A percentile compares a stretch with the other conserved stretches of the same genome.
Evolutionary conservation across 2,888 invertebrate genomes (phyloP).

Genomic region (Chironomus riparius): DNA sequence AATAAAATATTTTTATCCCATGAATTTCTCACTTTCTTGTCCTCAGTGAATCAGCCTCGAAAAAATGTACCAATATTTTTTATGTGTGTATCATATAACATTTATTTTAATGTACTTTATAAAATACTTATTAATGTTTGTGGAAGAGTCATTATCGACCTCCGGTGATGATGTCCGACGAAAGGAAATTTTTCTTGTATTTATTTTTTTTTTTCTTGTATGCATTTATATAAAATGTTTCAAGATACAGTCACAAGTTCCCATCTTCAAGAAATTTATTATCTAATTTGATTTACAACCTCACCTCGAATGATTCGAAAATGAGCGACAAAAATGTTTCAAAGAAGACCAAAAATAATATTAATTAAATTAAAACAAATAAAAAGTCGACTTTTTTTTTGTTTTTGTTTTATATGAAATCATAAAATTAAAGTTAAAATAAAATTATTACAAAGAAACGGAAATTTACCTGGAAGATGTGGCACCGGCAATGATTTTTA

Average conservation of each 20-base stretch:
- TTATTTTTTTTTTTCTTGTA: not conserved
- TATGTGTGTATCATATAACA: not conserved
- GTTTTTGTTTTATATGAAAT: not conserved
- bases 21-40: too few relatives aligned
- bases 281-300: conserved; percentile 12
- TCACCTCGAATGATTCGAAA: not conserved
- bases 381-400: not conserved
- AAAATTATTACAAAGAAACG: not conserved
- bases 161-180: not conserved
- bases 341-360: not conserved
- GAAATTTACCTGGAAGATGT: conserved; percentile 1
- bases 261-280: conserved; percentile 7
- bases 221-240: not conserved
- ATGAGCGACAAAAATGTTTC: not conserved
- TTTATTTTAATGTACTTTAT: not conserved
- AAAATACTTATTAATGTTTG: not conserved
- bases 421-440: not conserved
- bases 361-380: conserved; percentile 12
- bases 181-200: not conserved
- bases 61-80: not conserved
- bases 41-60: too few relatives aligned
- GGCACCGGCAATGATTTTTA: not conserved
- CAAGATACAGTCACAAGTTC: not conserved
- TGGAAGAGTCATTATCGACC: conserved; percentile 2
- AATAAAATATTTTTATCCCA: too few relatives aligned